Evolutionary conservation across 1,140 invertebrate genomes (phyloP).

Genomic region (Drosophila navojoa): DNA sequence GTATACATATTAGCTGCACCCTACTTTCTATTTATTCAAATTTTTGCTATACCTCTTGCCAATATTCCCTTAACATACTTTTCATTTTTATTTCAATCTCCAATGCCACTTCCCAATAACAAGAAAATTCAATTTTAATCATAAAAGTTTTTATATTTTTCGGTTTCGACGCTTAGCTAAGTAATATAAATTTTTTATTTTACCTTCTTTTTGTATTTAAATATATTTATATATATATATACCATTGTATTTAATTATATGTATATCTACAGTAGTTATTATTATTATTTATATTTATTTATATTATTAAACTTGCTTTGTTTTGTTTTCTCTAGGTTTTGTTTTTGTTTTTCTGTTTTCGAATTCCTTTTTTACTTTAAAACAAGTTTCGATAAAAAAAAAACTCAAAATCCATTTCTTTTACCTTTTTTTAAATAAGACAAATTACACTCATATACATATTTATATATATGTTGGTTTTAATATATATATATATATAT

Average conservation of each 20-base stretch:
- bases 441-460: constrained; percentile 51
- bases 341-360: constrained; percentile 30
- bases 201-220: constrained; percentile 48
- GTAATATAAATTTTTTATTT: constrained; percentile 54
- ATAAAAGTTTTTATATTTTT: constrained; percentile 82
- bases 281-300: constrained; percentile 77
- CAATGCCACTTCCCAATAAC: constrained; percentile 3
- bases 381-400: constrained; percentile 47
- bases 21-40: no score
- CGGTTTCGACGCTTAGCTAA: constrained; percentile 75
- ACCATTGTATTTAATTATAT: constrained; percentile 69
- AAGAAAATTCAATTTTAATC: constrained; percentile 54
- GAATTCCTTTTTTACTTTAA: constrained; percentile 31
- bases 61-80: no score
- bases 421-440: constrained; percentile 58
- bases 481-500: constrained; percentile 14
- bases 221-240: constrained; percentile 69
- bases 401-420: constrained; percentile 54
- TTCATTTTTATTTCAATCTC: no score
- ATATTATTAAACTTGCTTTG: constrained; percentile 54
- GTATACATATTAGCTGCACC: no score
- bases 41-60: no score
- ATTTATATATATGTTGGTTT: constrained; percentile 23
- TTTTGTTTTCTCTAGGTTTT: constrained; percentile 42
- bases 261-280: constrained; percentile 81